These are phyloP conservation scores for Plotosus lineatus DNA, from an alignment of 2,113 vertebrate genomes.

Conservation along the genomic window DNA sequence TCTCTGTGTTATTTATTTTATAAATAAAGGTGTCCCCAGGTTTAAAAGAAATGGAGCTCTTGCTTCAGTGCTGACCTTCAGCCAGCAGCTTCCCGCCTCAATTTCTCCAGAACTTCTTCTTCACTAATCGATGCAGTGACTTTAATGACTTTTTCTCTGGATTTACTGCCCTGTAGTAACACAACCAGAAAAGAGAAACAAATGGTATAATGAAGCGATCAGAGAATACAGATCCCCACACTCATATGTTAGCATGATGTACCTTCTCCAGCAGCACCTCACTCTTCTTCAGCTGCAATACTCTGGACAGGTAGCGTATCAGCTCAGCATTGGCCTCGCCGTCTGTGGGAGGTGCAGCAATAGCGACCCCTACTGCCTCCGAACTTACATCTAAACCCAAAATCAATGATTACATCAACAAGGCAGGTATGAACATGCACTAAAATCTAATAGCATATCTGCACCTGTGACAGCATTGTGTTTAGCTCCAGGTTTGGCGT, in stretches of 20 bases:
- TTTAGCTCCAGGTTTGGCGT: slow-evolving; percentile 85
- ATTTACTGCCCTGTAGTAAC: slow-evolving; percentile 82
- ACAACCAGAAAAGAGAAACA: background rate
- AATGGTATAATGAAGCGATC: background rate
- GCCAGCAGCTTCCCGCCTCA: slow-evolving; percentile 75
- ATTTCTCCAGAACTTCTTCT: slow-evolving; percentile 82
- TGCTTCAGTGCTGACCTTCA: slow-evolving; percentile 41
- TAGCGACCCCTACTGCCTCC: slow-evolving; percentile 81
- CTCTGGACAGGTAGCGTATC: slow-evolving; percentile 82
- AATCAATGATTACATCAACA: background rate
- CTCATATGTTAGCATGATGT: background rate
- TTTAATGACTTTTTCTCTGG: slow-evolving; percentile 87
- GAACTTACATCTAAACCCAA: slow-evolving; percentile 74
- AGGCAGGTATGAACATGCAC: background rate
- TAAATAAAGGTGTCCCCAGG: background rate
- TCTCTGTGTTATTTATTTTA: background rate
- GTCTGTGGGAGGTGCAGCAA: slow-evolving; percentile 87
- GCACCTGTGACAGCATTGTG: slow-evolving; percentile 80
- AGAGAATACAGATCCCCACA: background rate
- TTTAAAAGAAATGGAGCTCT: background rate
- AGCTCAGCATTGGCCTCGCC: slow-evolving; percentile 91
- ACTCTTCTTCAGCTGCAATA: slow-evolving; percentile 84
- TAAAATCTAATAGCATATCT: background rate
- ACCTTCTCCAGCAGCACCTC: slow-evolving; percentile 85
- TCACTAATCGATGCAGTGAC: slow-evolving; percentile 75